A percentile compares a stretch with the other conserved stretches of the same genome.
These are phyloP conservation scores for Neoascia interrupta DNA, from an alignment of 2,888 invertebrate species.

Conservation along the genomic window DNA sequence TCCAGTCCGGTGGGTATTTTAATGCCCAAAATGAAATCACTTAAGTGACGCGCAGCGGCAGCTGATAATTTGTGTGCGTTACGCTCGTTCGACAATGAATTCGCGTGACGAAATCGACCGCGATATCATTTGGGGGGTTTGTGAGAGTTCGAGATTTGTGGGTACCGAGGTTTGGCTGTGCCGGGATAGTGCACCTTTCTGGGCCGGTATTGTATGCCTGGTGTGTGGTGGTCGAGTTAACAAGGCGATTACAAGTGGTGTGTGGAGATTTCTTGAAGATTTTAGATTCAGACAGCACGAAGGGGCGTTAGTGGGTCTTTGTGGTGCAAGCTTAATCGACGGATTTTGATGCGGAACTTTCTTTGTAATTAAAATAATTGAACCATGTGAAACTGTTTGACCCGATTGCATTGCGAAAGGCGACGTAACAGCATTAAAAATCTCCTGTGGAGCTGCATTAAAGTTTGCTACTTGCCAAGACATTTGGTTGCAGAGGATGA, in stretches of 20 bases:
- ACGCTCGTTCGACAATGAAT: constrained; percentile 67
- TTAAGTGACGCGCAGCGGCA: constrained; percentile 63
- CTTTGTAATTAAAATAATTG: constrained; percentile 24
- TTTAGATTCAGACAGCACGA: background rate
- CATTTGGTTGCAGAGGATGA: too few species aligned
- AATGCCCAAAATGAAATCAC: constrained; percentile 64
- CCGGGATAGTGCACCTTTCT: background rate
- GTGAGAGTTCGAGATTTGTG: constrained; percentile 37
- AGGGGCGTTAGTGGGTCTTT: background rate
- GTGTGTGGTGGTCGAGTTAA: constrained; percentile 51
- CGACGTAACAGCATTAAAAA: too few species aligned
- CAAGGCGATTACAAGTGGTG: constrained; percentile 51
- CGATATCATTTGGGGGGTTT: constrained; percentile 59
- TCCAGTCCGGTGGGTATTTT: constrained; percentile 55
- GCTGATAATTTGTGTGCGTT: constrained; percentile 69
- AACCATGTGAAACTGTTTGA: constrained; percentile 24
- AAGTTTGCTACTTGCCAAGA: too few species aligned
- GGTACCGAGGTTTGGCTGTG: constrained; percentile 12
- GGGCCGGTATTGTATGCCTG: background rate
- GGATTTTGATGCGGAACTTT: constrained; percentile 25
- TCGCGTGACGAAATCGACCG: constrained; percentile 65
- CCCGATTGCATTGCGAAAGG: too few species aligned
- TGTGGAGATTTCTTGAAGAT: constrained; percentile 28
- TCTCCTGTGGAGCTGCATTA: too few species aligned
- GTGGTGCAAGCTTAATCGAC: constrained; percentile 7